Base-by-base conservation (phyloP, 2,888 invertebrate genomes). In the Teinopalpus imperialis region DNA sequence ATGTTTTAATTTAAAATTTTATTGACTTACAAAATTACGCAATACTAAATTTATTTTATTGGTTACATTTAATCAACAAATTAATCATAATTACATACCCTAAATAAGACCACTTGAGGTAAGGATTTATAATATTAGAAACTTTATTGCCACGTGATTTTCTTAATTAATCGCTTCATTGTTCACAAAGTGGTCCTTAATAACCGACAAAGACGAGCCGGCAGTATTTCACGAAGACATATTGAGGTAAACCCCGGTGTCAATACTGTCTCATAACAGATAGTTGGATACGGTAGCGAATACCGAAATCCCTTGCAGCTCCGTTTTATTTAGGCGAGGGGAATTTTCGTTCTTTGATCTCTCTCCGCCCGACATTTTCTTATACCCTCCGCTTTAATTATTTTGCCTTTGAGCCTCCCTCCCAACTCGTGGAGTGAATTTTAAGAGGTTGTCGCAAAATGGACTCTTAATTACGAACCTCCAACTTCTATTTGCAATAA, bases 381-480 rank as follows among this genome's bases (percentile, higher is more conserved):
- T 82, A 75, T 74, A 69, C 73, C 76, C 76, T 72, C 70, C 65
- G 70, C 77, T 80, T 81, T 87, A 87, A 87, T 87, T 86, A 87
- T 87, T 85, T 83, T 74, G 75, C 81, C 78, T 83, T 80, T 80
- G 78, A 81, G 76, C 73, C 69, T 67, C 76, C 72, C 75, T 61
- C 58, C 27, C 57, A 53, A 66, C 65, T 69, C 77, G 79, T 66
- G 76, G 70, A 75, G 72, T 76, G 85, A 86, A 87, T 87, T 86
- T 86, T 80, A 85, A 87, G 80, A 83, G 81, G 69, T 73, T 77
- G 77, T 79, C 77, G 67, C 79, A 75, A 83, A 86, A 87, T 81
- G 80, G 75, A 79, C 81, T 78, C 81, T 85, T 87, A 86, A 87
- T 87, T 87, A 81, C 75, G 68, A 61, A 47, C 66, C 54, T 66